Evolutionary conservation across 2,888 invertebrate species (phyloP).

Genomic region (Capitulum mitella): DNA sequence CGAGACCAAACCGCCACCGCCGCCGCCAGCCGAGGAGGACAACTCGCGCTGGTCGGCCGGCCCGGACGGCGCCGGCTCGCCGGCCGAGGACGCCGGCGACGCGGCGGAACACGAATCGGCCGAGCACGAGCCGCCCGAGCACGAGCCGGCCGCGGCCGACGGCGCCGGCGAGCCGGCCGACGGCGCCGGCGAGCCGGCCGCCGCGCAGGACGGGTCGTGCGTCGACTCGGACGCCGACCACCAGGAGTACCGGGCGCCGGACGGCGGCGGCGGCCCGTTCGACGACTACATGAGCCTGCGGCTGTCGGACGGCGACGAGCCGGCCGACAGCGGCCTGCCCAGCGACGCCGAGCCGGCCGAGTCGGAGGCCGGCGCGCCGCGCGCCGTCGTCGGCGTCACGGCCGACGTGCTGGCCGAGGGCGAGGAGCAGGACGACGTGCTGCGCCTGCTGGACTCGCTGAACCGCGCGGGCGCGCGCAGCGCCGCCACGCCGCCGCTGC

Average conservation of each 20-base stretch:
- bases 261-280: background rate
- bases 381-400: background rate
- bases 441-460: conserved; percentile 16
- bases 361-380: background rate
- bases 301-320: background rate
- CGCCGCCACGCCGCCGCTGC: background rate
- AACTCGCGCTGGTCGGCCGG: conserved; percentile 7
- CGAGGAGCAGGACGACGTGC: conserved; percentile 16
- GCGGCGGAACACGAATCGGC: background rate
- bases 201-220: no score
- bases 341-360: background rate
- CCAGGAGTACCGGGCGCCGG: background rate
- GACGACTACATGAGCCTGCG: background rate
- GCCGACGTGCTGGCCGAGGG: conserved; percentile 4
- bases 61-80: no score
- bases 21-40: background rate
- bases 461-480: conserved; percentile 4
- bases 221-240: background rate
- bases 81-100: background rate
- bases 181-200: background rate
- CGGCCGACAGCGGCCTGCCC: background rate
- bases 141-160: background rate
- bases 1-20: no score
- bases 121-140: background rate
- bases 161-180: background rate